Percentiles rank a stretch among this genome's conserved stretches.
Evolutionary conservation across 2,113 vertebrate genomes (phyloP).

Genomic region (Ranitomeya imitator): DNA sequence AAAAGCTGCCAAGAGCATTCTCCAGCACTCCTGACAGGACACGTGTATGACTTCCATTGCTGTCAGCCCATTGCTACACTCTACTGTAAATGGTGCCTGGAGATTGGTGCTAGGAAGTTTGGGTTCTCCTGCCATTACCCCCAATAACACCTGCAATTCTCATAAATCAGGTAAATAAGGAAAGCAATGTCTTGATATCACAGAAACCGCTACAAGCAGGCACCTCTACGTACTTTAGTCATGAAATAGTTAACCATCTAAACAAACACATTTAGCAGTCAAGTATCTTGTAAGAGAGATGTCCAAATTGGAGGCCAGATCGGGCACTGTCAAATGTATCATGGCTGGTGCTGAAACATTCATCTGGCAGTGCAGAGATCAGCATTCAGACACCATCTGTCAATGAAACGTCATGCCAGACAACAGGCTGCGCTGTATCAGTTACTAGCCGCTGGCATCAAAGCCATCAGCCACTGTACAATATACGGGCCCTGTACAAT

Average conservation of each 20-base stretch:
- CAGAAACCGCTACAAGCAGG: too few relatives aligned
- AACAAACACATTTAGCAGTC: slow-evolving; percentile 8
- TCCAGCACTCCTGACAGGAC: too few relatives aligned
- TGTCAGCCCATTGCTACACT: too few relatives aligned
- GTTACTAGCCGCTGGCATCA: not conserved
- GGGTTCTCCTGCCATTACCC: too few relatives aligned
- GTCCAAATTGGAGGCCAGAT: not conserved
- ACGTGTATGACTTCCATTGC: too few relatives aligned
- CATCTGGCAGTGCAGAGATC: not conserved
- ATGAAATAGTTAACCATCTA: not conserved
- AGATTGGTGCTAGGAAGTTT: too few relatives aligned
- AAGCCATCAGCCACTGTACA: not conserved
- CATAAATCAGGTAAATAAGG: too few relatives aligned
- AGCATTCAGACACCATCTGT: slow-evolving; percentile 3
- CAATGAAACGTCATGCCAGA: not conserved
- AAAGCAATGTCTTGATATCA: not conserved
- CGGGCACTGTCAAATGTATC: not conserved
- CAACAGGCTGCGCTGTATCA: not conserved
- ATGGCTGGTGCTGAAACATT: not conserved
- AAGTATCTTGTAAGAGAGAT: not conserved
- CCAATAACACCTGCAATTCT: too few relatives aligned
- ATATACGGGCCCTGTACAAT: not conserved
- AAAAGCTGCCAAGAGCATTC: too few relatives aligned
- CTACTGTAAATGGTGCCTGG: too few relatives aligned
- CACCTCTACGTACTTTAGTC: not conserved